Evolutionary conservation across 2,113 vertebrate genomes (phyloP).

Genomic region (Oreochromis aureus): DNA sequence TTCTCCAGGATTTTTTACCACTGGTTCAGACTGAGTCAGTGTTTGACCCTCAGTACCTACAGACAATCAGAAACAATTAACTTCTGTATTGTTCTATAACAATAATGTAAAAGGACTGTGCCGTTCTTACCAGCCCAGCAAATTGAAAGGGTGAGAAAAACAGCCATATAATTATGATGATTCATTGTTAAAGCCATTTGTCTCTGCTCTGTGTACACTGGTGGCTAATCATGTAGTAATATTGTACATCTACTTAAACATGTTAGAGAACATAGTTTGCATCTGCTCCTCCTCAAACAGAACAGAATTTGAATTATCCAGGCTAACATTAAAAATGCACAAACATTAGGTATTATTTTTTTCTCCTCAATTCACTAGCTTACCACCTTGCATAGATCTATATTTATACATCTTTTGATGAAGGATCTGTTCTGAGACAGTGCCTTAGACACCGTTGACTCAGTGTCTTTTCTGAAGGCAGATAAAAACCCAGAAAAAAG

Average conservation of each 20-base stretch:
- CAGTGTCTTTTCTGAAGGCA: too few species aligned
- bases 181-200: not conserved
- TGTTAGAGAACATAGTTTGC: not conserved
- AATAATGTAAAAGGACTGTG: not conserved
- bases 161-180: fast-evolving
- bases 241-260: not conserved
- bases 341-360: not conserved
- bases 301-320: not conserved
- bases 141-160: not conserved
- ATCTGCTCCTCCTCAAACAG: not conserved
- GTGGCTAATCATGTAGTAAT: not conserved
- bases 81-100: not conserved
- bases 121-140: fast-evolving
- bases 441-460: too few species aligned
- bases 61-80: not conserved
- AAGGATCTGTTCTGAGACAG: too few species aligned
- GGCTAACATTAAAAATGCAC: not conserved
- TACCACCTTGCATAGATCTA: too few species aligned
- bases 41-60: not conserved
- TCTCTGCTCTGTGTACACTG: not conserved
- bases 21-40: too few species aligned
- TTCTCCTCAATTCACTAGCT: not conserved
- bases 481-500: too few species aligned
- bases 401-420: too few species aligned
- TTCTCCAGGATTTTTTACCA: too few species aligned